Base-by-base conservation (phyloP, 2,797 vertebrate species). In the Lepilemur septentrionalis region DNA sequence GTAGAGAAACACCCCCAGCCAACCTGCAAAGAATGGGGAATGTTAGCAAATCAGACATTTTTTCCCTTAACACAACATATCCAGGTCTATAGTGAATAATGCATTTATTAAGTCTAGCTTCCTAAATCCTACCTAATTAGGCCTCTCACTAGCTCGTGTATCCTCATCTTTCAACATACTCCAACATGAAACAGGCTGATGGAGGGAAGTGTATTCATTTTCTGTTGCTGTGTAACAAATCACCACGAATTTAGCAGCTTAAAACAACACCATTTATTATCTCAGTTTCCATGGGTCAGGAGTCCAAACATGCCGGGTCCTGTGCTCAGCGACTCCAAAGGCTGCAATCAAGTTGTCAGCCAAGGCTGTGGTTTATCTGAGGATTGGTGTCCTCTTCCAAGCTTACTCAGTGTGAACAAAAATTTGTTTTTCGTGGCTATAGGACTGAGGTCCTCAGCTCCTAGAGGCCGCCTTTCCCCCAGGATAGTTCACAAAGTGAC, bases 201-300 rank as follows among this genome's bases (percentile, higher is more conserved):
- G 43, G 69, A 83, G 38, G 41, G 30, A 82, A 35, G 8, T 32
- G 7, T 46, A 13, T 78, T 89, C 23, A 35, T 63, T 87, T 95
- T 86, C 70, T 92, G 50, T 50, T 86, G 76, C 69, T 87, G 2
- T 61, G 8, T 76, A 75, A 92, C 55, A 94, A 93, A 81, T 88
- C 50, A 82, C 5, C 48, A 78, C 65, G 59, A 72, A 79, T 35
- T 57, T 61, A 82, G 20, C 32, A 30, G 46, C 73, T 94, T 94
- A 81, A 55, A 76, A 81, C 7, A 48, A 4, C 2, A 69, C 15
- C 30, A 22, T 63, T 57, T 75, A n/a, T 80, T 41, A 57, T 25
- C 63, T 88, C 30, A 17, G 41, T 72, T 78, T 90, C 43, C 30
- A 43, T 20, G 17, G 46, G 50, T 69, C n/a, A 43, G 52, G 30